Evolutionary conservation across 2,797 vertebrate genomes (phyloP).

Genomic region (Gastrophryne carolinensis): DNA sequence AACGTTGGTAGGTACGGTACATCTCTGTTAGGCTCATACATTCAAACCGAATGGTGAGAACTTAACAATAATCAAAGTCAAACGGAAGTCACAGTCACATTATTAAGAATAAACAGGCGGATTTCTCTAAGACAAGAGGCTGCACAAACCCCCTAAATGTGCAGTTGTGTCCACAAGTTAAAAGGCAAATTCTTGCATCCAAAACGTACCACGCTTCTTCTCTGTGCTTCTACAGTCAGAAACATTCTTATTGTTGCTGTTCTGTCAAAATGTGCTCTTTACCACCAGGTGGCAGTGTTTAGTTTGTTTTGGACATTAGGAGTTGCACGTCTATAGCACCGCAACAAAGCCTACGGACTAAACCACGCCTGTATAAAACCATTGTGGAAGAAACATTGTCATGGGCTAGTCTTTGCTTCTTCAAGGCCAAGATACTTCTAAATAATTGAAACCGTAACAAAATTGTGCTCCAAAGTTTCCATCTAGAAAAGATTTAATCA

Average conservation of each 20-base stretch:
- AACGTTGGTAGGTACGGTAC: no score
- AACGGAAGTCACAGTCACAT: slow-evolving; percentile 46
- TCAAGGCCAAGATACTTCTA: neutral
- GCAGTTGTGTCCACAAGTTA: slow-evolving; percentile 11
- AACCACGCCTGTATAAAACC: slow-evolving; percentile 10
- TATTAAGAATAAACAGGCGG: slow-evolving; percentile 37
- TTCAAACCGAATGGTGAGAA: slow-evolving; percentile 38
- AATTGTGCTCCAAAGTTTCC: slow-evolving; percentile 10
- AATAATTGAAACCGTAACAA: neutral
- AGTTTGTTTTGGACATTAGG: neutral
- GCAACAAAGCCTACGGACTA: neutral
- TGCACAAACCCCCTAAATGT: slow-evolving; percentile 9
- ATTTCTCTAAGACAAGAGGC: slow-evolving; percentile 31
- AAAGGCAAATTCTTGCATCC: slow-evolving; percentile 19
- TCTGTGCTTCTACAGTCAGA: slow-evolving; percentile 27
- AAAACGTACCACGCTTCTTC: neutral
- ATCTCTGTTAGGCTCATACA: slow-evolving; percentile 9
- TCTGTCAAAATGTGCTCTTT: slow-evolving; percentile 37
- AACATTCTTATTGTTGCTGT: neutral
- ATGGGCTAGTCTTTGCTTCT: neutral
- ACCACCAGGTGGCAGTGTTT: slow-evolving; percentile 32
- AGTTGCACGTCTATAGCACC: neutral
- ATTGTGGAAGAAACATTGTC: neutral
- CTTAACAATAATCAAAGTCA: slow-evolving; percentile 25
- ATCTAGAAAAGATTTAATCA: neutral